Base-by-base conservation (phyloP, 1,140 invertebrate genomes). In the Asbolus verrucosus region DNA sequence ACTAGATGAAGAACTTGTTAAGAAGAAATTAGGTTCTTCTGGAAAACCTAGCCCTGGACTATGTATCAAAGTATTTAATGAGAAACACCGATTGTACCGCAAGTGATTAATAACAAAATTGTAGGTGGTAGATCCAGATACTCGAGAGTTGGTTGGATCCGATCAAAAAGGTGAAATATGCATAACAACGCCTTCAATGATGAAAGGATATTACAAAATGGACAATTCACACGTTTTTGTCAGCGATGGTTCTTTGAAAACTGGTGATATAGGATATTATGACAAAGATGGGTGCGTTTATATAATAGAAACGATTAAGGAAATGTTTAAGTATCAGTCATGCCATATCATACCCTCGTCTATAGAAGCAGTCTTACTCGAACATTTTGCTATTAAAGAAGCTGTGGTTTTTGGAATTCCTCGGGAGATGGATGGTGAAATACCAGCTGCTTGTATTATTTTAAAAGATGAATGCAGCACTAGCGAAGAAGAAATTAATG, bases 281-380 rank as follows among this genome's bases (percentile, higher is more conserved):
- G 88, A 91, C 70, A 82, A 87, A 59, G 83, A 89, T 9, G 85
- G 84, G 0, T 86, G 84, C 46, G 84, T 92, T 31, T 89, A 83
- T 66, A 84, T 92, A 33, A 83, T 89, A 8, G 90, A 90, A 62
- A 80, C 91, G 41, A 78, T 90, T 18, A 92, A 91, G 70, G 90
- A 92, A 75, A 82, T 92, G n/a, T 90, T 92, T 60, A 92, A 92
- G 81, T 91, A 88, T 43, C 84, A 84, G 75, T 84, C 81, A 21
- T 77, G 81, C 19, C 84, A 85, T 76, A 84, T 85, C 30, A 65
- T 71, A 21, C 94, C 94, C 5, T 89, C 92, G 1, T 91, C 94
- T 80, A 82, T 95, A 27, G 94, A 96, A 82, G 89, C 87, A 70
- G 81, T 95, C 8, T 84, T 96, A 5, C 82, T 33, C 1, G 80